A percentile compares a stretch with the other conserved stretches of the same genome.
These are phyloP conservation scores for Drosophila birchii DNA, from an alignment of 2,888 invertebrate species.

Conservation along the genomic window DNA sequence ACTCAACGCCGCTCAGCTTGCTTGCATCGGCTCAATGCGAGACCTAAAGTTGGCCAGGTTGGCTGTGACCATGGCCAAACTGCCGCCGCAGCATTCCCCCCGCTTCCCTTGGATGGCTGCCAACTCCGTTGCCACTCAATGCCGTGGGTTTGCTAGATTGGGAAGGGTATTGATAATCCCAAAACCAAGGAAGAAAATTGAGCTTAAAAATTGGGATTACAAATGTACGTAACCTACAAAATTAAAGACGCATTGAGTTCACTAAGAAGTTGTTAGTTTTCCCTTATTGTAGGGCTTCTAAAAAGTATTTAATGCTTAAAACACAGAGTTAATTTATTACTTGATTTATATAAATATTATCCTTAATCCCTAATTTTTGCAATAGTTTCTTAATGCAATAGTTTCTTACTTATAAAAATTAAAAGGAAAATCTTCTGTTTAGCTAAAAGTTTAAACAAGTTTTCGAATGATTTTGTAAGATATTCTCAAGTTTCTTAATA, in stretches of 20 bases:
- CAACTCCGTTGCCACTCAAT: constrained; percentile 57
- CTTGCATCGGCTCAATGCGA: constrained; percentile 59
- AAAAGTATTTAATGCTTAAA: no score
- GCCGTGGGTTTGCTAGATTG: constrained; percentile 51
- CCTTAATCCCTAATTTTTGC: no score
- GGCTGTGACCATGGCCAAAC: constrained; percentile 63
- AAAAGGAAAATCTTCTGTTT: no score
- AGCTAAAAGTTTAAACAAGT: no score
- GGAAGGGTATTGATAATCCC: not conserved
- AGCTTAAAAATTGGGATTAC: not conserved
- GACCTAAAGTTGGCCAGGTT: constrained; percentile 59
- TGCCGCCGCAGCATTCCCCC: constrained; percentile 46
- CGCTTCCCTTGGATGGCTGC: constrained; percentile 57
- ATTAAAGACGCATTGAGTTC: no score
- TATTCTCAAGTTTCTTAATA: no score
- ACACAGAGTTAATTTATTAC: no score
- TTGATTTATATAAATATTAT: no score
- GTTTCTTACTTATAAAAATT: no score
- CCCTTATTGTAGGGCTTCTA: no score
- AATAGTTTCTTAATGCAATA: no score
- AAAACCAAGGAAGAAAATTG: not conserved
- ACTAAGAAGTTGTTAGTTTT: not conserved
- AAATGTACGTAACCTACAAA: not conserved
- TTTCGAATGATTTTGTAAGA: not conserved
- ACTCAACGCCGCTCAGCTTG: constrained; percentile 53